Evolutionary conservation across 2,888 invertebrate species (phyloP).

Genomic region (Therioaphis trifolii): DNA sequence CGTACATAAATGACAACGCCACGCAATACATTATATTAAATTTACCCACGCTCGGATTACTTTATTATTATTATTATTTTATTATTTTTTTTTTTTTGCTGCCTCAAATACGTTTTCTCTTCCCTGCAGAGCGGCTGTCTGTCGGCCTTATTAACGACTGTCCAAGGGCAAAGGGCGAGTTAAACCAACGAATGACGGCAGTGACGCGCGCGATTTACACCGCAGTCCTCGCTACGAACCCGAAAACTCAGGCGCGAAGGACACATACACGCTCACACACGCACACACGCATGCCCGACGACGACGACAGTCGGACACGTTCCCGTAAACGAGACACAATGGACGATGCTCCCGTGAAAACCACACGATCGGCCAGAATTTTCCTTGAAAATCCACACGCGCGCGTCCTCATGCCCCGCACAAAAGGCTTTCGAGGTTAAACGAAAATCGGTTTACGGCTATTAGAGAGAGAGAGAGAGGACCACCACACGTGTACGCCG

Average conservation of each 20-base stretch:
- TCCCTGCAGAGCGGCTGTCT: no score
- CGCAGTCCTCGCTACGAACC: neutral
- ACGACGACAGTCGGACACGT: neutral
- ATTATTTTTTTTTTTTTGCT: neutral
- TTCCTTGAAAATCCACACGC: conserved; percentile 45
- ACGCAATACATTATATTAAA: neutral
- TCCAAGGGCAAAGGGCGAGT: conserved; percentile 1
- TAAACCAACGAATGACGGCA: neutral
- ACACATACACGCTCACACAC: neutral
- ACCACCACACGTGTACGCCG: neutral
- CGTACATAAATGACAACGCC: neutral
- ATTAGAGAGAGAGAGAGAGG: neutral
- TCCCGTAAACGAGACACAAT: neutral
- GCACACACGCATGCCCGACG: neutral
- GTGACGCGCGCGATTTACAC: neutral
- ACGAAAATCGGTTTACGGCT: conserved; percentile 29
- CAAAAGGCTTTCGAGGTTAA: conserved; percentile 48
- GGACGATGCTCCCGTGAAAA: neutral
- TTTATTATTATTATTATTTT: neutral
- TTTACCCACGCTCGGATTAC: conserved; percentile 14
- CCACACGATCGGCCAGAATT: conserved; percentile 30
- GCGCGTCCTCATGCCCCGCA: neutral
- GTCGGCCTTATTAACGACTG: neutral
- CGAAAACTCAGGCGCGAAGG: conserved; percentile 18
- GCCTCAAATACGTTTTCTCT: neutral